Evolutionary conservation across 1,140 invertebrate genomes (phyloP).

Genomic region (Theocolax elegans): DNA sequence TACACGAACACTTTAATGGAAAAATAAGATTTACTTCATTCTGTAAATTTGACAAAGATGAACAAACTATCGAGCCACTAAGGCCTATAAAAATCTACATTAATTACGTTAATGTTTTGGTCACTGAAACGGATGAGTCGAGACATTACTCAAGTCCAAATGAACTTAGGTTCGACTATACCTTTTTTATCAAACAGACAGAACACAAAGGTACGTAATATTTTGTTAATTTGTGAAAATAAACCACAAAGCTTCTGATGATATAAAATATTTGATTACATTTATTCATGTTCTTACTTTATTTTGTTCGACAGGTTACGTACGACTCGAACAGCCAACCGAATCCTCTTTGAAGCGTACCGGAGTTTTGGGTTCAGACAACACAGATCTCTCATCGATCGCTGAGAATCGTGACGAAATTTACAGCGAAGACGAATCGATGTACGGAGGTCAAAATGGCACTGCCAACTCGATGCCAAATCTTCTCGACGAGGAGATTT

Average conservation of each 20-base stretch:
- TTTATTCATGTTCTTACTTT: neutral
- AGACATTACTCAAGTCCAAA: constrained; percentile 69
- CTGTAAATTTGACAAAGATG: constrained; percentile 38
- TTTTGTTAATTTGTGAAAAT: no score
- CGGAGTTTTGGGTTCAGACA: neutral
- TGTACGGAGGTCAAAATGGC: neutral
- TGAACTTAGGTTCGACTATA: constrained; percentile 65
- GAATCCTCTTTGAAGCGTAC: constrained; percentile 18
- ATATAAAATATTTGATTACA: no score
- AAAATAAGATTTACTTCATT: constrained; percentile 63
- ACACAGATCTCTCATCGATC: constrained; percentile 29
- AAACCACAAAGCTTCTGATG: no score
- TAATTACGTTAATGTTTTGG: constrained; percentile 81
- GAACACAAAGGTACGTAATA: constrained; percentile 67
- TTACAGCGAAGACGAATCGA: constrained; percentile 21
- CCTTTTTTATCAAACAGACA: constrained; percentile 74
- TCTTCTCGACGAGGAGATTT: constrained; percentile 34
- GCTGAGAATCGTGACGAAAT: constrained; percentile 38
- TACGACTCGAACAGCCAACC: constrained; percentile 58
- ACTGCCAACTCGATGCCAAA: constrained; percentile 34
- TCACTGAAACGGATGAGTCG: constrained; percentile 72
- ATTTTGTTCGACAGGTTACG: constrained; percentile 65
- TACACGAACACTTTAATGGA: constrained; percentile 69
- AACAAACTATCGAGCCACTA: constrained; percentile 67
- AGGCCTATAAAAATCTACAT: constrained; percentile 75